A percentile compares a stretch with the other conserved stretches of the same genome.
Conservation (phyloP, 2,888 invertebrate species). For the Agrotis clavis region DNA sequence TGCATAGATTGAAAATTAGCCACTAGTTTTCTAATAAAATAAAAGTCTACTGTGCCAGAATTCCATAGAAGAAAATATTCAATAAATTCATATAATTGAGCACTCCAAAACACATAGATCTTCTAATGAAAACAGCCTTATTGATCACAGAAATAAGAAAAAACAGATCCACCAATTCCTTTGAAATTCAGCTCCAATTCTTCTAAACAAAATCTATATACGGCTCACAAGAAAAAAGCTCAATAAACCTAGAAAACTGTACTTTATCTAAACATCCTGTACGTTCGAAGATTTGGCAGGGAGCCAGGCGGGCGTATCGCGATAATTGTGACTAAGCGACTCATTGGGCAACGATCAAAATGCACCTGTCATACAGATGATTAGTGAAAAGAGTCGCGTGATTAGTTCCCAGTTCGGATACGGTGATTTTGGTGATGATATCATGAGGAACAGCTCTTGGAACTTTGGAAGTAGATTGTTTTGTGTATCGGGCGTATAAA, state of each 20-base stretch:
- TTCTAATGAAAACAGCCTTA: not conserved
- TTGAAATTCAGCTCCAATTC: slow-evolving; percentile 21
- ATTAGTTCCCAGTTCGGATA: slow-evolving; percentile 7
- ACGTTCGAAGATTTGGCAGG: slow-evolving; percentile 44
- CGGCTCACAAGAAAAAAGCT: slow-evolving; percentile 4
- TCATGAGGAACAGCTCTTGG: not conserved
- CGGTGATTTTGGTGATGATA: slow-evolving; percentile 7
- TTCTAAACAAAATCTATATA: slow-evolving; percentile 28
- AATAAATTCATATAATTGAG: not conserved
- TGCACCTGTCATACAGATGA: slow-evolving; percentile 63
- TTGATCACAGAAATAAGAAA: not conserved
- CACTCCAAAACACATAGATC: not conserved
- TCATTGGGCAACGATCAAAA: slow-evolving; percentile 44
- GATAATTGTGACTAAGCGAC: slow-evolving; percentile 58
- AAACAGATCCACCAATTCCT: slow-evolving; percentile 11
- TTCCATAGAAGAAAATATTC: not conserved
- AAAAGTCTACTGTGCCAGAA: too few species aligned
- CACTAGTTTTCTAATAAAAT: too few species aligned
- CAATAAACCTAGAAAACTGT: slow-evolving; percentile 50
- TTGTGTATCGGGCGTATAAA: too few species aligned
- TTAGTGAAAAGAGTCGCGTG: slow-evolving; percentile 37
- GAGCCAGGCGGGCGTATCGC: slow-evolving; percentile 46
- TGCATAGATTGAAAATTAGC: too few species aligned
- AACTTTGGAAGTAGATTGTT: not conserved
- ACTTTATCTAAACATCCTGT: slow-evolving; percentile 68